Evolutionary conservation across 2,797 vertebrate genomes (phyloP).

Genomic region (Thunnus albacares): DNA sequence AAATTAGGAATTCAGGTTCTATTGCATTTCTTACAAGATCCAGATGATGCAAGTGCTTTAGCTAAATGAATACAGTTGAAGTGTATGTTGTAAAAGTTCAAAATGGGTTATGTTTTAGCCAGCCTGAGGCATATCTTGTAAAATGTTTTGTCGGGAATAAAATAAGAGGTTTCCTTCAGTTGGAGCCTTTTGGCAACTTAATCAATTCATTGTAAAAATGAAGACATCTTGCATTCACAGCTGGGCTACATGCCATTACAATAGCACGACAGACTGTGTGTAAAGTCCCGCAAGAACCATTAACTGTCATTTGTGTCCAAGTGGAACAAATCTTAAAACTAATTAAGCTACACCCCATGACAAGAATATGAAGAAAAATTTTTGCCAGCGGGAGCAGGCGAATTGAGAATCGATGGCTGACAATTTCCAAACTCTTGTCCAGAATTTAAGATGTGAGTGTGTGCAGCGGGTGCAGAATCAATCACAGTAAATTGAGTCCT

Average conservation of each 20-base stretch:
- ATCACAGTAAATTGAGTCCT: slow-evolving; percentile 73
- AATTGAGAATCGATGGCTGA: slow-evolving; percentile 78
- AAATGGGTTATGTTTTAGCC: slow-evolving; percentile 23
- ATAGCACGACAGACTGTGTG: slow-evolving; percentile 70
- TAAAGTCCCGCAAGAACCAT: slow-evolving; percentile 78
- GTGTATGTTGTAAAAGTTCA: slow-evolving; percentile 36
- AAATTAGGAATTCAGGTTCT: slow-evolving; percentile 24
- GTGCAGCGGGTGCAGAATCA: slow-evolving; percentile 63
- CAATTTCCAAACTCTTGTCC: slow-evolving; percentile 74
- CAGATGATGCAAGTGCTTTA: slow-evolving; percentile 39
- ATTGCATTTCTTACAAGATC: slow-evolving; percentile 32
- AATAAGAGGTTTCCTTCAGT: slow-evolving; percentile 51
- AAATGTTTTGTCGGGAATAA: slow-evolving; percentile 58
- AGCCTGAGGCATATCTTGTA: slow-evolving; percentile 36
- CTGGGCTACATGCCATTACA: slow-evolving; percentile 72
- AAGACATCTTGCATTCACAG: slow-evolving; percentile 78
- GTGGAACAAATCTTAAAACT: slow-evolving; percentile 81
- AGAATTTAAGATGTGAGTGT: slow-evolving; percentile 56
- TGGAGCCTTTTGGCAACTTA: slow-evolving; percentile 61
- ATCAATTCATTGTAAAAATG: slow-evolving; percentile 70
- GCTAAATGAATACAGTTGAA: slow-evolving; percentile 37
- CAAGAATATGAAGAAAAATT: slow-evolving; percentile 59
- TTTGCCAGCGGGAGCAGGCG: slow-evolving; percentile 55
- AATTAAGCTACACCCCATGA: slow-evolving; percentile 76
- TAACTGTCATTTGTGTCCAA: slow-evolving; percentile 80